Evolutionary conservation across 2,888 invertebrate species (phyloP).

Genomic region (Abrostola tripartita): DNA sequence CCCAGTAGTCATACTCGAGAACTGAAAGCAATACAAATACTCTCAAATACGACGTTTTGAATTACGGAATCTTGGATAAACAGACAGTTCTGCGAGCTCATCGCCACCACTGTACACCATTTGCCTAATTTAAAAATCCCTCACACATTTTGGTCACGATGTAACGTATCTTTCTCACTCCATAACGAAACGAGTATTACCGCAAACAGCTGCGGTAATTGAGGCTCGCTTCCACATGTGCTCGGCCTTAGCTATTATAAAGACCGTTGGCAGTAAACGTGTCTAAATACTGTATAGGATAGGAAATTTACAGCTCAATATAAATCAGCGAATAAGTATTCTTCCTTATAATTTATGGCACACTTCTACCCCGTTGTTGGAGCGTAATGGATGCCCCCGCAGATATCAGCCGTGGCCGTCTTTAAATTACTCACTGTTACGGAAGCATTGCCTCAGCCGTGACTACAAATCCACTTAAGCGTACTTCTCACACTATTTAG

Average conservation of each 20-base stretch:
- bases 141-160: slow-evolving; percentile 32
- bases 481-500: slow-evolving; percentile 82
- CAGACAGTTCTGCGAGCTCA: background rate
- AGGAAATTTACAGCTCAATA: slow-evolving; percentile 78
- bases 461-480: slow-evolving; percentile 82
- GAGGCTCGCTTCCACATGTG: slow-evolving; percentile 32
- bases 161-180: slow-evolving; percentile 36
- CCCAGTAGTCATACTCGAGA: no score
- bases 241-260: slow-evolving; percentile 41
- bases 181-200: slow-evolving; percentile 28
- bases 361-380: slow-evolving; percentile 79
- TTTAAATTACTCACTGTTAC: slow-evolving; percentile 84
- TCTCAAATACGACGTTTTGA: background rate
- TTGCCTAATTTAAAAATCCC: slow-evolving; percentile 32
- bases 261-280: slow-evolving; percentile 40
- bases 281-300: slow-evolving; percentile 62
- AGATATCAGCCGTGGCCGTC: slow-evolving; percentile 83
- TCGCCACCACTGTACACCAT: background rate
- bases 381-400: slow-evolving; percentile 83
- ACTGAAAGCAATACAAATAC: background rate
- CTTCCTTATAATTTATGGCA: slow-evolving; percentile 81
- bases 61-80: background rate
- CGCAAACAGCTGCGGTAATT: slow-evolving; percentile 41
- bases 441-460: slow-evolving; percentile 79
- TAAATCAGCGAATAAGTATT: slow-evolving; percentile 85